Evolutionary conservation across 2,113 vertebrate species (phyloP).

Genomic region (Pygathrix nemaeus): DNA sequence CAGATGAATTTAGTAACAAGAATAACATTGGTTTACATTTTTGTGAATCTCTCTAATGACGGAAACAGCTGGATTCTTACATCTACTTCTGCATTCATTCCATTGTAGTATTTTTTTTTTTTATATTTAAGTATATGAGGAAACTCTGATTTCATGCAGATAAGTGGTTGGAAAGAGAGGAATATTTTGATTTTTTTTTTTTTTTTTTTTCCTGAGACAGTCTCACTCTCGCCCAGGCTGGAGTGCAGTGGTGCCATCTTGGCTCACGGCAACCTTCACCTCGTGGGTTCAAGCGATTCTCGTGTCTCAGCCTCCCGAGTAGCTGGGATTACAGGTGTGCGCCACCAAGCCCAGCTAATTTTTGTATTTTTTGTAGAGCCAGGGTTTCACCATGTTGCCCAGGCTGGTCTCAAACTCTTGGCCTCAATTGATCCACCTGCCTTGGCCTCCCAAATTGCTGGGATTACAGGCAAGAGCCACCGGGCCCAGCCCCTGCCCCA

Average conservation of each 20-base stretch:
- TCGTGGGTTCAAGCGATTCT: neutral
- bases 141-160: neutral
- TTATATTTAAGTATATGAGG: neutral
- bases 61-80: neutral
- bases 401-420: neutral
- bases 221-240: neutral
- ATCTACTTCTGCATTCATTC: neutral
- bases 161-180: neutral
- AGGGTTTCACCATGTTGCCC: neutral
- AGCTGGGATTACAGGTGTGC: neutral
- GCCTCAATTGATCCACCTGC: neutral
- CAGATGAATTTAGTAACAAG: neutral
- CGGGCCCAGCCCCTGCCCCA: accelerated
- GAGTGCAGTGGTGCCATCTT: neutral
- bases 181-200: constrained; percentile 23
- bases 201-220: neutral
- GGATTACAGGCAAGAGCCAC: neutral
- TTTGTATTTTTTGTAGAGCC: neutral
- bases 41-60: neutral
- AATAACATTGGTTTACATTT: neutral
- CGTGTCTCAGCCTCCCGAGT: neutral
- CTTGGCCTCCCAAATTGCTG: neutral
- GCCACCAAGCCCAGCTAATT: no score
- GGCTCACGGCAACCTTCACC: neutral
- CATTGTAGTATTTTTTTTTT: neutral